Base-by-base conservation (phyloP, 2,113 vertebrate genomes). In the Tylochromis polylepis region DNA sequence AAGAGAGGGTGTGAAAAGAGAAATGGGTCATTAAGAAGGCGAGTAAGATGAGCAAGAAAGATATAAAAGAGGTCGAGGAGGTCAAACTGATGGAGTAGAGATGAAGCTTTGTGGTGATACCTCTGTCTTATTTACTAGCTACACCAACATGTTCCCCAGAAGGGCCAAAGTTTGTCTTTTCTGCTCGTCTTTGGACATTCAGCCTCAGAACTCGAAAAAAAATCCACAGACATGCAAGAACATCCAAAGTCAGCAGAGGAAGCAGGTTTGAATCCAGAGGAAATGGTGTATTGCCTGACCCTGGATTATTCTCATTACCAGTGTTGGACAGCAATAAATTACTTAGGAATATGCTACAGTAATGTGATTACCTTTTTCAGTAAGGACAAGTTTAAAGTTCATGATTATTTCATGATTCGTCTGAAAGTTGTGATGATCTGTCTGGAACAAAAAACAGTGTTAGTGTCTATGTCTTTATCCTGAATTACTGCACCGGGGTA, bases 51-150 rank as follows among this genome's bases (percentile, higher is more conserved):
- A 62, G 58, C 15, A 11, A 24, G 79, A 79, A 60, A 51, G 7
- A 91, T 78, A 86, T 89, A 49, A 80, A 88, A 62, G 82, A 53
- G 31, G 2, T n/a, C 81, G 82, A 87, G 24, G 59, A 91, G 85
- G 88, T 88, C 82, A 84, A 72, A 79, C 46, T 84, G 57, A 11
- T 84, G 82, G 41, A 82, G 57, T 29, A 77, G 49, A 67, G 43
- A 86, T 56, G 24, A 14, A 75, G 82, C 36, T 36, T 36, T n/a
- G 31, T 79, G 29, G 75, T 22, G 9, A 55, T 55, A 55, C 18
- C 31, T n/a, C 16, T 79, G 36, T 20, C 6, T 81, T 58, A 46
- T 59, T 65, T n/a, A n/a, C n/a, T n/a, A n/a, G n/a, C n/a, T 43
- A 43, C 12, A 43, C 11, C 12, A 72, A 27, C 22, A 46, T 43